Evolutionary conservation across 2,888 invertebrate species (phyloP), one percentile per base, ranked within the genome.

Genomic region (Salticus scenicus): DNA sequence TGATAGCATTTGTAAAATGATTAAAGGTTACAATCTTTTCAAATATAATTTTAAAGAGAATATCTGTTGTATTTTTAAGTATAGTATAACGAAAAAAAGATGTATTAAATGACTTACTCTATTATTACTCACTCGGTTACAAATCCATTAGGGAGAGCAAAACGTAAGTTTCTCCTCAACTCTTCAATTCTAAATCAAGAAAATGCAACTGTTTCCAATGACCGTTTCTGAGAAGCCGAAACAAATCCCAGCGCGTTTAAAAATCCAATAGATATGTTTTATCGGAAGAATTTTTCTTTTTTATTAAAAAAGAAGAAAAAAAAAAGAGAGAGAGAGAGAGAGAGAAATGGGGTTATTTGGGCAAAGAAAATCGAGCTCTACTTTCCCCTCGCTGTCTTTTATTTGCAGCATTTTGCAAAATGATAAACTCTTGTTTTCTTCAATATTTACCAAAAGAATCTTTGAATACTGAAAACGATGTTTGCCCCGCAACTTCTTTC

Each of bases 381-480:
- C 10, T 37, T 37, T 47, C 47, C 17, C 47, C 12, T 12, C 47
- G 10, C 47, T 8, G 7, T 37, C 7, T 37, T 37, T 47, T 47
- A 47, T 47, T 47, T 17, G 47, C 4, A 37, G 17, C 47, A 47
- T 47, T 47, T 47, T 17, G 7, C 47, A n/a, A 47, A 47, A 47
- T 47, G 47, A 47, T 47, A 47, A 47, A 47, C 47, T 47, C 17
- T 47, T 66, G 66, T 76, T 82, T 82, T 66, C 47, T 51, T 76
- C 33, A 14, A 27, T 71, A 71, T 76, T 82, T 82, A 63, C 20
- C 24, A 28, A 70, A 47, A 57, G 70, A 82, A 82, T 76, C 82
- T 75, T 70, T 75, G 76, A 76, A 82, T 82, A 71, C 71, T 76
- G 76, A 76, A 82, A 75, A 47, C 76, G 64, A 71, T 82, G 82